Base-by-base conservation (phyloP, 2,888 invertebrate species). In the Altica lythri region DNA sequence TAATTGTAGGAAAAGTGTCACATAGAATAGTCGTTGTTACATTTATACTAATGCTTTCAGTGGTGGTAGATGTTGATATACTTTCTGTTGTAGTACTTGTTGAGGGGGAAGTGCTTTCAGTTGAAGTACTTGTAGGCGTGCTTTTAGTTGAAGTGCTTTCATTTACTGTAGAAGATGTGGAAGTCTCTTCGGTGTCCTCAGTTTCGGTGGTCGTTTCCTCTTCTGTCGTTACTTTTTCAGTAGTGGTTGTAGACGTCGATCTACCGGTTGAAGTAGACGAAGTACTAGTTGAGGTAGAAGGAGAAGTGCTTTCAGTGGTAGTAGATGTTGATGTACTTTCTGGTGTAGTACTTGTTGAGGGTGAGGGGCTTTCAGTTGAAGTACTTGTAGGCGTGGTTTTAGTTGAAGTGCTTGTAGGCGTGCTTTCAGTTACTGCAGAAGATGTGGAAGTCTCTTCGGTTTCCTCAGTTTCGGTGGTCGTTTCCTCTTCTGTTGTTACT, bases 301-400 rank as follows among this genome's bases (percentile, higher is more conserved):
- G 10, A 2, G 16, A n/a, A 5, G 42, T 42, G 3, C 27, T 12
- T 43, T 43, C 43, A 10, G 43, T 43, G 27, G n/a, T 43, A 19
- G 43, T 43, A 4, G 6, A 5, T 12, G 13, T 22, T 4, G 19
- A n/a, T n/a, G n/a, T n/a, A n/a, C n/a, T n/a, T 25, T 9, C n/a
- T 42, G 18, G 3, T 4, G 4, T 12, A 30, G 30, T 30, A 12
- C 10, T 30, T 10, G 30, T 30, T 4, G 30, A 30, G 4, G 4
- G n/a, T n/a, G n/a, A n/a, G n/a, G n/a, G n/a, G n/a, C n/a, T n/a
- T n/a, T n/a, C n/a, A n/a, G n/a, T n/a, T n/a, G n/a, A n/a, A n/a
- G 10, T 12, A 12, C 10, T 30, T n/a, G n/a, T n/a, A n/a, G n/a
- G n/a, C 12, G 25, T 25, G 5, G 25, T 25, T 25, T 25, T 8